Conservation (phyloP, 2,113 vertebrate species). For the Oostethus manadensis region DNA sequence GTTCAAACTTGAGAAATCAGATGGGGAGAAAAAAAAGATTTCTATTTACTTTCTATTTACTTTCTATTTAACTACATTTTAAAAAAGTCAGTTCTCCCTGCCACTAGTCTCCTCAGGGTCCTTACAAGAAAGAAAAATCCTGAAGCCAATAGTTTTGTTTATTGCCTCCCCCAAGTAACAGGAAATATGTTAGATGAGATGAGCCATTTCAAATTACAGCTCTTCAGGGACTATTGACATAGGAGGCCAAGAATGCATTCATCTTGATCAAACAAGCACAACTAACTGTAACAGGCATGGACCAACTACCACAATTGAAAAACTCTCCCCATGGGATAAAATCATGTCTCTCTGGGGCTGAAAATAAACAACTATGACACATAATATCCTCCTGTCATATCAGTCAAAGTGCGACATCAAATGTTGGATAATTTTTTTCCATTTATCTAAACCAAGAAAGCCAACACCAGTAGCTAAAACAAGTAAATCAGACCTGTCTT, state of each 20-base stretch:
- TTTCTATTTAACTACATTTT: conserved; percentile 26
- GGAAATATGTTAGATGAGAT: conserved; percentile 18
- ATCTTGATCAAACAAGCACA: conserved; percentile 46
- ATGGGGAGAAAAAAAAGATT: conserved; percentile 54
- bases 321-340: conserved; percentile 19
- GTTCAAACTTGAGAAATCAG: conserved; percentile 29
- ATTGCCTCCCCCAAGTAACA: conserved; percentile 9
- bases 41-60: conserved; percentile 29
- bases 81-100: neutral
- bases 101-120: conserved; percentile 13
- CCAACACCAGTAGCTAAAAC: neutral
- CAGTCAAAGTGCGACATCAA: conserved; percentile 7
- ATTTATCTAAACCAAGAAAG: conserved; percentile 4
- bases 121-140: conserved; percentile 14
- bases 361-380: conserved; percentile 16
- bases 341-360: conserved; percentile 9
- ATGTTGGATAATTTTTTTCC: conserved; percentile 3
- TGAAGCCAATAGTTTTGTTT: conserved; percentile 13
- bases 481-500: conserved; percentile 6
- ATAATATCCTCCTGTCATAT: conserved; percentile 11
- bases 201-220: conserved; percentile 3
- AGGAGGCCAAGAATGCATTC: conserved; percentile 16
- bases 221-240: conserved; percentile 28
- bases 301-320: conserved; percentile 19
- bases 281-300: conserved; percentile 20